phyloP scores from a whole-genome alignment of 2,797 vertebrate species.

The Babyrousa celebensis region DNA sequence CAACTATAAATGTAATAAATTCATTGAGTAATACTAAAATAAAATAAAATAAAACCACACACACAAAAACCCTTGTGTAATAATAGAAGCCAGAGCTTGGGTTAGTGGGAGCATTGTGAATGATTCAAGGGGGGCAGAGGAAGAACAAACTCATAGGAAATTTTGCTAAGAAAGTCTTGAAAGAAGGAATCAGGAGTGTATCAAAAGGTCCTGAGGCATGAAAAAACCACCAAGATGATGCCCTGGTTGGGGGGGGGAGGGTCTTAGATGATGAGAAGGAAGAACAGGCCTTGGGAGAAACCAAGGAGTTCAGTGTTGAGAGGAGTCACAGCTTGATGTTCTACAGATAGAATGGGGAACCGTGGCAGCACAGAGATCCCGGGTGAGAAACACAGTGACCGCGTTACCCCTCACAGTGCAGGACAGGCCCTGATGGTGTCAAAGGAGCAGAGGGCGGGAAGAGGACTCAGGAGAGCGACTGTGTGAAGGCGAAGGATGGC shows the following conservation, averaged over 20 bases:
- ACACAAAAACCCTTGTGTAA: not conserved
- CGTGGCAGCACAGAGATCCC: not conserved
- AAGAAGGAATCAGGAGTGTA: not conserved
- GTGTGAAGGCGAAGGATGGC: not conserved
- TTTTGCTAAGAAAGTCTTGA: not conserved
- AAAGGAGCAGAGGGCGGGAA: not conserved
- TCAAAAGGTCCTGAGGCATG: not conserved
- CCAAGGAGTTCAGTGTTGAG: not conserved
- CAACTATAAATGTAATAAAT: no score
- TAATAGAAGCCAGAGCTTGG: not conserved
- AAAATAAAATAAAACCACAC: no score
- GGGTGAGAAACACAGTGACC: not conserved
- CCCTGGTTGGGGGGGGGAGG: not conserved
- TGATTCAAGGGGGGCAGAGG: not conserved
- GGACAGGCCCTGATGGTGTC: rapidly evolving
- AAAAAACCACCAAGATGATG: not conserved
- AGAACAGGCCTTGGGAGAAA: not conserved
- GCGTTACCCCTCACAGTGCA: rapidly evolving
- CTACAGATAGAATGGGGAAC: not conserved
- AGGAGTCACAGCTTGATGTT: not conserved
- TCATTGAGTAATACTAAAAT: no score
- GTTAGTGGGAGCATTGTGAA: not conserved
- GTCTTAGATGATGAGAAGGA: not conserved
- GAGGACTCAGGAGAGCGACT: not conserved
- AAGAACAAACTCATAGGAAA: constrained; percentile 28